Evolutionary conservation across 2,113 vertebrate species (phyloP).

Genomic region (Campylorhamphus procurvoides): DNA sequence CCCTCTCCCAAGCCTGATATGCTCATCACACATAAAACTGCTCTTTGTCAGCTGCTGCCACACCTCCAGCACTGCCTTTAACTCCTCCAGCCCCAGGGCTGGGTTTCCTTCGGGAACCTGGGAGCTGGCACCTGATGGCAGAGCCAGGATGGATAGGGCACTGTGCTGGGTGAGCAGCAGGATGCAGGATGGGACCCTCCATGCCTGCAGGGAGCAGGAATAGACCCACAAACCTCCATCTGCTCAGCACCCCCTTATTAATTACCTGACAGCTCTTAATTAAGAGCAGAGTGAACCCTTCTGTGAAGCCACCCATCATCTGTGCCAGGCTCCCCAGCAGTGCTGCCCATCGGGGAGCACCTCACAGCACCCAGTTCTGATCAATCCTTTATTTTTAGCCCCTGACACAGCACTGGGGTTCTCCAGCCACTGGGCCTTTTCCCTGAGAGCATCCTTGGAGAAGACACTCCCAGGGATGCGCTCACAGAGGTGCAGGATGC

Average conservation of each 20-base stretch:
- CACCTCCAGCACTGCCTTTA: conserved; percentile 2
- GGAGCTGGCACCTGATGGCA: fast-evolving
- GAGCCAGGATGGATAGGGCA: background rate
- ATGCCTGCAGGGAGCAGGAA: background rate
- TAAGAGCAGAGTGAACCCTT: background rate
- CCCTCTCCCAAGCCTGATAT: conserved; percentile 26
- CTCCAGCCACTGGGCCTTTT: background rate
- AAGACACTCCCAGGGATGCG: background rate
- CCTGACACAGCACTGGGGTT: background rate
- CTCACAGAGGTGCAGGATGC: background rate
- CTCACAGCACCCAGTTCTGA: background rate
- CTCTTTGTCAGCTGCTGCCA: conserved; percentile 51
- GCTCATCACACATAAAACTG: conserved; percentile 50
- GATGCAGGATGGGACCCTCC: background rate
- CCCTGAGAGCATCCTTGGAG: background rate
- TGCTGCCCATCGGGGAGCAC: background rate
- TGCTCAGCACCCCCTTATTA: background rate
- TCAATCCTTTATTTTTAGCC: background rate
- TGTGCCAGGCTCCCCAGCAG: background rate
- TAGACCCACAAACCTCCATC: background rate
- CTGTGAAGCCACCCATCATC: background rate
- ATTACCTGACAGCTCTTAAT: background rate
- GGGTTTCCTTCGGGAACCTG: fast-evolving
- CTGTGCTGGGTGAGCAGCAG: fast-evolving
- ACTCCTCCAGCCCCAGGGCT: background rate